Evolutionary conservation across 2,888 invertebrate genomes (phyloP).

Genomic region (Pyrochroa serraticornis): DNA sequence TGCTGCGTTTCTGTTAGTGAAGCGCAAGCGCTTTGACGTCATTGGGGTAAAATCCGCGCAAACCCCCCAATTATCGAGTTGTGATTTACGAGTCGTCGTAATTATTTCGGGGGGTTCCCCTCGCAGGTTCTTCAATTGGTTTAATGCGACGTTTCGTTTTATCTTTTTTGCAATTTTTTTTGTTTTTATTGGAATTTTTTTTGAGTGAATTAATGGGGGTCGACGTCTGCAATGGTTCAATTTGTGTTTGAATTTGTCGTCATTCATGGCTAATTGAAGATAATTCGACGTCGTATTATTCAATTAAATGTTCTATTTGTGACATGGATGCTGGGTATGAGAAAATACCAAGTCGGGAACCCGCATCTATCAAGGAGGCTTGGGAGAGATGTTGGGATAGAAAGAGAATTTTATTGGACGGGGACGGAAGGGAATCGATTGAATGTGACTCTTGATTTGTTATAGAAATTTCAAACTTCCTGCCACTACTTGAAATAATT

Average conservation of each 20-base stretch:
- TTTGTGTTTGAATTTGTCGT: slow-evolving; percentile 37
- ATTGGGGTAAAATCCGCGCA: too few species aligned
- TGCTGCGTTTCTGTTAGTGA: too few species aligned
- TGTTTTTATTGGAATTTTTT: background rate
- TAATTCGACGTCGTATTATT: slow-evolving; percentile 40
- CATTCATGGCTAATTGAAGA: slow-evolving; percentile 43
- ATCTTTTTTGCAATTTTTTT: too few species aligned
- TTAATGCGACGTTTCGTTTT: too few species aligned
- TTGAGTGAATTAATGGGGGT: background rate
- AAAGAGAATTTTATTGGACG: slow-evolving; percentile 1
- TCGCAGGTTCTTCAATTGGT: too few species aligned
- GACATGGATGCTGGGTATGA: slow-evolving; percentile 8
- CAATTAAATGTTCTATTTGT: slow-evolving; percentile 27
- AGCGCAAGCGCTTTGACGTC: too few species aligned
- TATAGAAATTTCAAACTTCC: too few species aligned
- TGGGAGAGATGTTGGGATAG: slow-evolving; percentile 8
- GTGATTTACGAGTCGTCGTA: too few species aligned
- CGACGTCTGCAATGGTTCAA: slow-evolving; percentile 26
- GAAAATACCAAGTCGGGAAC: slow-evolving; percentile 18
- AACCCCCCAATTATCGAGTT: too few species aligned
- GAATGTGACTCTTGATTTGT: too few species aligned
- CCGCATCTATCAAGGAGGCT: slow-evolving; percentile 16
- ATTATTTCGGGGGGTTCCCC: too few species aligned
- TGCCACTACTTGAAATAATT: too few species aligned
- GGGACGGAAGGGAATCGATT: background rate